Percentiles rank a stretch among this genome's conserved stretches.
phyloP scores from a whole-genome alignment of 2,113 vertebrate genomes.

The Pseudonaja textilis region DNA sequence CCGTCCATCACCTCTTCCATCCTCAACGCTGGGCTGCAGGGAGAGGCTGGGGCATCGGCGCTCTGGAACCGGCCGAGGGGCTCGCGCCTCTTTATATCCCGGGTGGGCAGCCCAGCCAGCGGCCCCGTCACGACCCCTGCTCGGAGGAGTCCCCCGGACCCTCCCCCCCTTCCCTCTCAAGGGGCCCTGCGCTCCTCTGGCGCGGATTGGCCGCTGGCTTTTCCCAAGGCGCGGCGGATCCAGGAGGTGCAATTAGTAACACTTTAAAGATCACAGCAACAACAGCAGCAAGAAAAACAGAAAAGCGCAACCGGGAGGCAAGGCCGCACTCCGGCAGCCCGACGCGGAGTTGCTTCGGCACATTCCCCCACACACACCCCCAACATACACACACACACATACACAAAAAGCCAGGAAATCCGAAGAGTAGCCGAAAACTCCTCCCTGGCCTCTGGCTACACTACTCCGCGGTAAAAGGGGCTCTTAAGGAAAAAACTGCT shows the following conservation, averaged over 20 bases:
- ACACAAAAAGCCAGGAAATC: not conserved
- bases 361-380: too few species aligned
- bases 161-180: slow-evolving; percentile 29
- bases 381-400: too few species aligned
- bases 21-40: not conserved
- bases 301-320: fast-evolving
- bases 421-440: not conserved
- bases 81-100: slow-evolving; percentile 82
- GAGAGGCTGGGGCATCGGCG: not conserved
- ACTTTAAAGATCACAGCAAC: not conserved
- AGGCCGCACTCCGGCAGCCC: not conserved
- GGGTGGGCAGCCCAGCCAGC: slow-evolving; percentile 74
- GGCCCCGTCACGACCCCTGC: slow-evolving; percentile 75
- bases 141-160: slow-evolving; percentile 51
- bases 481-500: not conserved
- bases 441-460: not conserved
- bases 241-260: not conserved
- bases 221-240: not conserved
- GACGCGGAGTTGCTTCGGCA: not conserved
- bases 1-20: slow-evolving; percentile 86
- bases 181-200: slow-evolving; percentile 50
- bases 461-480: not conserved
- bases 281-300: not conserved
- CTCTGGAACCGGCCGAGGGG: not conserved
- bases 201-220: slow-evolving; percentile 35